phyloP scores from a whole-genome alignment of 2,797 vertebrate species.

The Bovichtus diacanthus region DNA sequence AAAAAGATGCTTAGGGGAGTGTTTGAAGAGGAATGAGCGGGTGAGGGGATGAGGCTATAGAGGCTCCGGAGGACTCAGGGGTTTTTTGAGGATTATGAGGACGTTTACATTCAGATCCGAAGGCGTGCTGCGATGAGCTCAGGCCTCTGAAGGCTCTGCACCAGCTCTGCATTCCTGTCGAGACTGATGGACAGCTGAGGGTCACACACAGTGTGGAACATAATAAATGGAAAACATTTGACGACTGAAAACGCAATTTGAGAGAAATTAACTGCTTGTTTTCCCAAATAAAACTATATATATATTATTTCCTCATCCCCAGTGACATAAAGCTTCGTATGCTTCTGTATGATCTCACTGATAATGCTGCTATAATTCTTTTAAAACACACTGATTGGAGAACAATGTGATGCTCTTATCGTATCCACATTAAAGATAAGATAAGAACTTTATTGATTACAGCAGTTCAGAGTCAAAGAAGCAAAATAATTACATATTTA shows the following conservation, averaged over 20 bases:
- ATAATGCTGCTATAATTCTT: background rate
- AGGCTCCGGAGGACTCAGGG: constrained; percentile 63
- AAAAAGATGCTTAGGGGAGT: constrained; percentile 32
- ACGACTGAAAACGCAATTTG: constrained; percentile 2
- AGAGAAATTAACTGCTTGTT: background rate
- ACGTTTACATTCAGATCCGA: constrained; percentile 68
- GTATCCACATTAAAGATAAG: background rate
- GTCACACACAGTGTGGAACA: constrained; percentile 5
- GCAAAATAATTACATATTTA: too few species aligned
- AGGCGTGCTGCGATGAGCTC: constrained; percentile 48
- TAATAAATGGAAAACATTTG: background rate
- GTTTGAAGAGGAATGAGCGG: constrained; percentile 80
- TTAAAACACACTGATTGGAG: background rate
- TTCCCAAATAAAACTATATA: background rate
- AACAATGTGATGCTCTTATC: too few species aligned
- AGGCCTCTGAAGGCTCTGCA: constrained; percentile 38
- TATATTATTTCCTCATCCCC: background rate
- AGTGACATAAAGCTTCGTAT: background rate
- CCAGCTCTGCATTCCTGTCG: constrained; percentile 41
- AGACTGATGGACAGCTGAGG: constrained; percentile 52
- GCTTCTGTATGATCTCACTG: background rate
- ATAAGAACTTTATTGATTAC: too few species aligned
- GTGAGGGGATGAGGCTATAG: constrained; percentile 62
- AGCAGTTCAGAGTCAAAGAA: too few species aligned
- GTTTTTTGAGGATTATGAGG: constrained; percentile 83